phyloP scores from a whole-genome alignment of 2,113 vertebrate genomes.

The Poeciliopsis retropinna region DNA sequence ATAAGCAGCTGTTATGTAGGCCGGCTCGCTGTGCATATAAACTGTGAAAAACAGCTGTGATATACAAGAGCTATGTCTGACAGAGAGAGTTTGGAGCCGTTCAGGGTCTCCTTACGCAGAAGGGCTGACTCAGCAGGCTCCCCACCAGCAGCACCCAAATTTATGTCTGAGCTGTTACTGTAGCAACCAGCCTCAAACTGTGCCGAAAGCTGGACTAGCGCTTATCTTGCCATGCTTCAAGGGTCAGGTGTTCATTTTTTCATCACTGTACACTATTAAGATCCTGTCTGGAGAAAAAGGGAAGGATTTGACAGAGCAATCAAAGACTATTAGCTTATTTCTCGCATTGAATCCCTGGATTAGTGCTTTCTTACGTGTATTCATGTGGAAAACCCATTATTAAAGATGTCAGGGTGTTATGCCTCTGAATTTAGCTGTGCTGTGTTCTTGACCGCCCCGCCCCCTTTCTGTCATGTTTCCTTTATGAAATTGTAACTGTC shows the following conservation, averaged over 20 bases:
- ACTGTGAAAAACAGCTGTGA: slow-evolving; percentile 32
- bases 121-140: slow-evolving; percentile 66
- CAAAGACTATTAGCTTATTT: slow-evolving; percentile 3
- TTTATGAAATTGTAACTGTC: neutral
- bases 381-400: neutral
- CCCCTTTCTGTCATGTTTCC: neutral
- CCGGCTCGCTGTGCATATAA: slow-evolving; percentile 32
- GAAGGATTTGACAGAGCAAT: slow-evolving; percentile 23
- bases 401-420: neutral
- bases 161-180: slow-evolving; percentile 61
- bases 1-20: slow-evolving; percentile 48
- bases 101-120: slow-evolving; percentile 43
- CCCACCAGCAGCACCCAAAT: slow-evolving; percentile 46
- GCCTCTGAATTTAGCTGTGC: neutral
- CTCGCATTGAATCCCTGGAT: slow-evolving; percentile 2
- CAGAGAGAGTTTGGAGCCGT: slow-evolving; percentile 30
- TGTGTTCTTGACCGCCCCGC: neutral
- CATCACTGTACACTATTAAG: slow-evolving; percentile 49
- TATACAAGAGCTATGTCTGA: slow-evolving; percentile 39
- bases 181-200: slow-evolving; percentile 59
- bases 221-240: slow-evolving; percentile 53
- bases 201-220: slow-evolving; percentile 25
- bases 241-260: slow-evolving; percentile 52
- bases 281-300: slow-evolving; percentile 16
- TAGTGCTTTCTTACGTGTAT: slow-evolving; percentile 1